These are phyloP conservation scores for Forbesichthys agassizii DNA, from an alignment of 2,113 vertebrate genomes.

Conservation along the genomic window DNA sequence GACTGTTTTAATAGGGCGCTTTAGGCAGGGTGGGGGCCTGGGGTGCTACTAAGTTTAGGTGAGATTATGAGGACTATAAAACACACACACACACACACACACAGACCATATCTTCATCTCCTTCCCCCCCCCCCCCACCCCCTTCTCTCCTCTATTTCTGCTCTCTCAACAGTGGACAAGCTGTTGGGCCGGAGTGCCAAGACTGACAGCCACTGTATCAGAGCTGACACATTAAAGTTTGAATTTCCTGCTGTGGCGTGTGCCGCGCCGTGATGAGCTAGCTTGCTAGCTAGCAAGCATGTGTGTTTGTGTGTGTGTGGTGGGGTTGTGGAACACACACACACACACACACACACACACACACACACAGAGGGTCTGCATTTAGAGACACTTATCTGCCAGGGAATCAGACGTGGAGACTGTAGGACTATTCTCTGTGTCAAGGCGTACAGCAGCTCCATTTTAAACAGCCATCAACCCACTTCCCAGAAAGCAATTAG, in stretches of 20 bases:
- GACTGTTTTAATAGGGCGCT: constrained; percentile 55
- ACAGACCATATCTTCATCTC: constrained; percentile 40
- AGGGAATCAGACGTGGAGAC: constrained; percentile 57
- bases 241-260: constrained; percentile 52
- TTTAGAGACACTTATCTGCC: constrained; percentile 63
- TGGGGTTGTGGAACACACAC: background rate
- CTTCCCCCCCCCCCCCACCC: background rate
- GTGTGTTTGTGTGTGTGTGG: background rate
- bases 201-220: constrained; percentile 49
- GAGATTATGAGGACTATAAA: constrained; percentile 69
- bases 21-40: constrained; percentile 22
- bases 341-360: no score
- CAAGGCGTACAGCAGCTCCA: constrained; percentile 46
- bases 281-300: no score
- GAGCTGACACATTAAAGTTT: constrained; percentile 61
- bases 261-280: constrained; percentile 46
- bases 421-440: constrained; percentile 53
- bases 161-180: constrained; percentile 58
- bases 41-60: constrained; percentile 46
- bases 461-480: constrained; percentile 43
- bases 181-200: no score
- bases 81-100: background rate
- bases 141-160: constrained; percentile 59
- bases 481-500: constrained; percentile 43
- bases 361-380: background rate